These are phyloP conservation scores for Passer domesticus DNA, from an alignment of 2,113 vertebrate genomes.

Conservation along the genomic window DNA sequence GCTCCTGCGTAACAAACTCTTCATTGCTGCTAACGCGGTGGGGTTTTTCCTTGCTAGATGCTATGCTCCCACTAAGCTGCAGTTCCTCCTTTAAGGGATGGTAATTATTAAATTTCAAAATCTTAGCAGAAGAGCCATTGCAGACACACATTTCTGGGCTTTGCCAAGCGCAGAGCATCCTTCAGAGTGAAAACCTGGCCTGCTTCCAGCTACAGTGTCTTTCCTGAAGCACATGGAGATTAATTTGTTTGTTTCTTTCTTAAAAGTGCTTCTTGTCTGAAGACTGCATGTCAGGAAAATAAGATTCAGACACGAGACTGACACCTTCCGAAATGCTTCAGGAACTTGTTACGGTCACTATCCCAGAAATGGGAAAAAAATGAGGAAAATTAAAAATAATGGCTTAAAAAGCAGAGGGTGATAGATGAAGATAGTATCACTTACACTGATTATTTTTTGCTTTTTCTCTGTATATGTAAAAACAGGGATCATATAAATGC, in stretches of 20 bases:
- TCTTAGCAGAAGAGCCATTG: neutral
- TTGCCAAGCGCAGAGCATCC: conserved; percentile 55
- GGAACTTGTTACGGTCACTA: neutral
- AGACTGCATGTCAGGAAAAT: neutral
- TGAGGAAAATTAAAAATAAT: neutral
- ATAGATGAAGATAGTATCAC: neutral
- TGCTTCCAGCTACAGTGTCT: conserved; percentile 41
- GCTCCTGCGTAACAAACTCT: neutral
- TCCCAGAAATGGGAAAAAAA: neutral
- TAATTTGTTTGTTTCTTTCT: conserved; percentile 54
- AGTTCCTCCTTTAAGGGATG: neutral
- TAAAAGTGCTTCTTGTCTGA: conserved; percentile 27
- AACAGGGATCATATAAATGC: neutral
- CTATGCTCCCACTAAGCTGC: neutral
- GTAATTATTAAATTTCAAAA: conserved; percentile 5
- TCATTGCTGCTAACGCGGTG: neutral
- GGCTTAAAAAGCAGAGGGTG: neutral
- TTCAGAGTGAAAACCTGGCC: conserved; percentile 61
- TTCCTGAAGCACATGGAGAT: conserved; percentile 61
- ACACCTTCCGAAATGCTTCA: neutral
- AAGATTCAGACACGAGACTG: neutral
- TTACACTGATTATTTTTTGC: neutral
- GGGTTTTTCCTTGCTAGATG: neutral
- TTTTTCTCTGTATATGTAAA: neutral
- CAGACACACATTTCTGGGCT: conserved; percentile 12